Conservation (phyloP, 2,888 invertebrate species). For the Synanthedon tipuliformis region DNA sequence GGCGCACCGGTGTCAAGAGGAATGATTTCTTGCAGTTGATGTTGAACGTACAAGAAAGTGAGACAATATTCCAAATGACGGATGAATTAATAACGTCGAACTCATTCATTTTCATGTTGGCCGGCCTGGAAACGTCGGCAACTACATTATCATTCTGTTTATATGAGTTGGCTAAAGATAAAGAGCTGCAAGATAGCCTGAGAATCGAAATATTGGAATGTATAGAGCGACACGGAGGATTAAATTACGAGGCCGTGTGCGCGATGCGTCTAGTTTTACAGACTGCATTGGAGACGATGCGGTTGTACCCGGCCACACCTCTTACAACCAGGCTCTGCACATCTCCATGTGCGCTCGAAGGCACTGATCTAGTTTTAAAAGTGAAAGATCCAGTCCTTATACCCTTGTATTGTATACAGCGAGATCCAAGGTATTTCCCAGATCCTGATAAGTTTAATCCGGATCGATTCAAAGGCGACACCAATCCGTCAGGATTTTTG, state of each 20-base stretch:
- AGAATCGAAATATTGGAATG: slow-evolving; percentile 46
- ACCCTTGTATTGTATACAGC: slow-evolving; percentile 52
- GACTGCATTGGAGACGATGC: slow-evolving; percentile 43
- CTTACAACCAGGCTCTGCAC: slow-evolving; percentile 56
- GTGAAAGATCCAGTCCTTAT: slow-evolving; percentile 45
- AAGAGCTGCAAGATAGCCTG: slow-evolving; percentile 41
- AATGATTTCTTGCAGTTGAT: slow-evolving; percentile 60
- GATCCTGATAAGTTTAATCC: slow-evolving; percentile 56
- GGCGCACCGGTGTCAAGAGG: slow-evolving; percentile 39
- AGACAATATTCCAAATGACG: slow-evolving; percentile 46
- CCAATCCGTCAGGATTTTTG: slow-evolving; percentile 44
- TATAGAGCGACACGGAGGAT: slow-evolving; percentile 28
- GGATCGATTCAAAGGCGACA: slow-evolving; percentile 41
- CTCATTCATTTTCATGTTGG: slow-evolving; percentile 64
- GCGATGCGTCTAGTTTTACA: slow-evolving; percentile 45
- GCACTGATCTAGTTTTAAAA: slow-evolving; percentile 37
- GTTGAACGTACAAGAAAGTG: slow-evolving; percentile 53
- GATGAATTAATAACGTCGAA: slow-evolving; percentile 61
- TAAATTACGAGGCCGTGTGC: slow-evolving; percentile 50
- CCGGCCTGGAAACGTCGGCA: slow-evolving; percentile 58
- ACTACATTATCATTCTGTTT: slow-evolving; percentile 58
- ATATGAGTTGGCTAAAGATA: slow-evolving; percentile 51
- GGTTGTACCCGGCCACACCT: slow-evolving; percentile 56
- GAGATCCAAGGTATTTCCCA: slow-evolving; percentile 44
- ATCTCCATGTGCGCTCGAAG: slow-evolving; percentile 36